These are phyloP conservation scores for Drosophila differens DNA, from an alignment of 2,888 invertebrate species.

Conservation along the genomic window DNA sequence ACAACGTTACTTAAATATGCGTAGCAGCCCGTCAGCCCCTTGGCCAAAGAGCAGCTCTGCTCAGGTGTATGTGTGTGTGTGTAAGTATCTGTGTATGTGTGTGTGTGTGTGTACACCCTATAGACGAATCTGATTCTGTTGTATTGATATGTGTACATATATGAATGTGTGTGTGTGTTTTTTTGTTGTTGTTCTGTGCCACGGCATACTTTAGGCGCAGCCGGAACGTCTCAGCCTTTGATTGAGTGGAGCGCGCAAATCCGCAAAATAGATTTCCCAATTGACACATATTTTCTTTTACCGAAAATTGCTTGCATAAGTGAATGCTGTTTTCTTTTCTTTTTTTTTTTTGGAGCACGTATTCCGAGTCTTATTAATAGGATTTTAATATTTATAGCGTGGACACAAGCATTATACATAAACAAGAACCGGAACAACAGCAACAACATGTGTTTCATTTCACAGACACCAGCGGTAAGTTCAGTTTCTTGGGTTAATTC, in stretches of 20 bases:
- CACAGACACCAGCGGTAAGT: neutral
- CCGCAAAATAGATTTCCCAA: conserved; percentile 82
- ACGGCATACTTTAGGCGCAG: conserved; percentile 72
- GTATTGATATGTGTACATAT: conserved; percentile 52
- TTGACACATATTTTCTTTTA: conserved; percentile 75
- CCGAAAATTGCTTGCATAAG: conserved; percentile 41
- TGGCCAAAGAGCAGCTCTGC: conserved; percentile 27
- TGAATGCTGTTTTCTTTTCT: conserved; percentile 20
- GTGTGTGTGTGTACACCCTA: conserved; percentile 8
- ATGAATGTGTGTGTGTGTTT: conserved; percentile 3
- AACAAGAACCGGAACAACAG: neutral
- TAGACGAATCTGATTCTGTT: conserved; percentile 29
- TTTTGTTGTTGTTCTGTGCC: neutral
- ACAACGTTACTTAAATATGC: conserved; percentile 77
- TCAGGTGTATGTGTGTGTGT: conserved; percentile 53
- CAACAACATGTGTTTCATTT: conserved; percentile 14
- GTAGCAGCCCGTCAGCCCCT: conserved; percentile 46
- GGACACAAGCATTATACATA: conserved; percentile 9
- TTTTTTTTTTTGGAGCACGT: conserved; percentile 30
- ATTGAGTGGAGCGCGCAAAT: conserved; percentile 78
- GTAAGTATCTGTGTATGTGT: conserved; percentile 12
- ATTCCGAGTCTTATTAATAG: conserved; percentile 52
- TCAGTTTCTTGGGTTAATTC: conserved; percentile 9
- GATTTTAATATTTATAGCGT: conserved; percentile 74
- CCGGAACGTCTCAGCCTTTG: conserved; percentile 61